These are phyloP conservation scores for Drosophila saltans DNA, from an alignment of 1,140 invertebrate genomes.

Conservation along the genomic window DNA sequence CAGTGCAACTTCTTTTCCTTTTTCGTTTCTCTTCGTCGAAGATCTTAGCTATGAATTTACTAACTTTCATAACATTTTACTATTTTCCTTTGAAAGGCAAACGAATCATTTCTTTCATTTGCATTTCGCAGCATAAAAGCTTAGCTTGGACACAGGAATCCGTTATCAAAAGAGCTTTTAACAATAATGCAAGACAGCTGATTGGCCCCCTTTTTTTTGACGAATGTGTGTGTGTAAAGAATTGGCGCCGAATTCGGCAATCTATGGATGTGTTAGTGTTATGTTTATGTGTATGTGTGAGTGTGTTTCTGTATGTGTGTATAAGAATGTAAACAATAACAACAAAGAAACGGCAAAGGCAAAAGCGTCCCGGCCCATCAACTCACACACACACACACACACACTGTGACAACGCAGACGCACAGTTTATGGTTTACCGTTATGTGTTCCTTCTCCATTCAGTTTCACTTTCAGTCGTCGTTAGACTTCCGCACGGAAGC, in stretches of 20 bases:
- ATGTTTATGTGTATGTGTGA: constrained; percentile 13
- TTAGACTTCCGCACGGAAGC: constrained; percentile 76
- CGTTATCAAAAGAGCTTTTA: background rate
- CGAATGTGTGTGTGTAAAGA: constrained; percentile 21
- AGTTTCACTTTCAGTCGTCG: constrained; percentile 78
- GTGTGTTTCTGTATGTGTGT: constrained; percentile 29
- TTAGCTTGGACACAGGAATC: constrained; percentile 20
- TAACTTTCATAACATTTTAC: no score
- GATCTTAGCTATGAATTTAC: no score
- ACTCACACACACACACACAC: constrained; percentile 22
- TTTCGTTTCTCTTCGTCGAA: no score
- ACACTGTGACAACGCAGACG: constrained; percentile 44
- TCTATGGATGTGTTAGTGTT: background rate
- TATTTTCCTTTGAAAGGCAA: no score
- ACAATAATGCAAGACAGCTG: constrained; percentile 48
- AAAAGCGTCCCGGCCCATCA: constrained; percentile 41
- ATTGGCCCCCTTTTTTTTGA: constrained; percentile 10
- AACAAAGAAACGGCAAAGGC: constrained; percentile 47
- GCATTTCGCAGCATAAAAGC: constrained; percentile 13
- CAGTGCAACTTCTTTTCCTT: no score
- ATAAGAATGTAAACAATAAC: constrained; percentile 68
- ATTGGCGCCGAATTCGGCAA: constrained; percentile 20
- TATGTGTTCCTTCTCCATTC: constrained; percentile 45
- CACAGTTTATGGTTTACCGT: constrained; percentile 57
- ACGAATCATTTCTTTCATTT: no score